Percentiles rank a stretch among this genome's conserved stretches.
Evolutionary conservation across 2,113 vertebrate species (phyloP).

Genomic region (Burhinus bistriatus): DNA sequence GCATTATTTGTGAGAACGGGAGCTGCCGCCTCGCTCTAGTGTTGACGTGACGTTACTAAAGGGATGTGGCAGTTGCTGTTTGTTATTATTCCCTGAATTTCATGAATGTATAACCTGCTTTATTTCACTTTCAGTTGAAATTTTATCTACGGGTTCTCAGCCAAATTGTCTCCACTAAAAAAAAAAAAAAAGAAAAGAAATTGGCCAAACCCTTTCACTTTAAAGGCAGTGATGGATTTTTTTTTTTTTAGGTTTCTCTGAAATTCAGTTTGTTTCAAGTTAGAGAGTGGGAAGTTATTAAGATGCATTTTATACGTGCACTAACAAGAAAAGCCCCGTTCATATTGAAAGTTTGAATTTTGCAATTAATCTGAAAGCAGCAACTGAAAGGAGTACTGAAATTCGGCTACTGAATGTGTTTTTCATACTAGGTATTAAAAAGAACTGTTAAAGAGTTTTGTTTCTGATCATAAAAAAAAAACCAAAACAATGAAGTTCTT

Average conservation of each 20-base stretch:
- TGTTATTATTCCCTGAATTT: background rate
- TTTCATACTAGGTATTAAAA: background rate
- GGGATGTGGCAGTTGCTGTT: background rate
- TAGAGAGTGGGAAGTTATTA: background rate
- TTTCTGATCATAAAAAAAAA: background rate
- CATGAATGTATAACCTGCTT: constrained; percentile 56
- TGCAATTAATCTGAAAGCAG: background rate
- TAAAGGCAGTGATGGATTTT: background rate
- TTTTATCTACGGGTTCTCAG: constrained; percentile 27
- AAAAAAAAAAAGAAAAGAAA: background rate
- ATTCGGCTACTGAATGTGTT: background rate
- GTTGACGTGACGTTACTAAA: background rate
- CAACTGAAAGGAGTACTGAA: background rate
- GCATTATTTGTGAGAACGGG: constrained; percentile 35
- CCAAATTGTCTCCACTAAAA: background rate
- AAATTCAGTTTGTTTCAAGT: background rate
- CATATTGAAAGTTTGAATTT: background rate
- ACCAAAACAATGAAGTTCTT: background rate
- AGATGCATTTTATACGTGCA: background rate
- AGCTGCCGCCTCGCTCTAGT: constrained; percentile 7
- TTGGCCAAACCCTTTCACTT: constrained; percentile 10
- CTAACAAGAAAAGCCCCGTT: background rate
- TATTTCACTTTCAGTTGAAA: constrained; percentile 46
- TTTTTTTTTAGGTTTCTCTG: background rate
- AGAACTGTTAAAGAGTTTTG: background rate